Percentiles rank a stretch among this genome's conserved stretches.
Conservation (phyloP, 1,140 invertebrate species). For the Danaus plexippus region DNA sequence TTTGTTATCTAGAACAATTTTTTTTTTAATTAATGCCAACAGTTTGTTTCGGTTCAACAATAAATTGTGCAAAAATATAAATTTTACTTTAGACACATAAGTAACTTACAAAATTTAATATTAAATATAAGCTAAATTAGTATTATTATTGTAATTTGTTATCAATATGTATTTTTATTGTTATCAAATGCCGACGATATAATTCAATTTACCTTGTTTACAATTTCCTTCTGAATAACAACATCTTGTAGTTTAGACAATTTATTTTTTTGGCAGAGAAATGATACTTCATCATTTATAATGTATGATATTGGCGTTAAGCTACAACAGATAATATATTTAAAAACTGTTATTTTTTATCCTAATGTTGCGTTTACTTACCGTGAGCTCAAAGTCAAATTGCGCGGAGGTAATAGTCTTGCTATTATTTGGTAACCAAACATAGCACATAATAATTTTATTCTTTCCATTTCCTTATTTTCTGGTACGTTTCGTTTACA, state of each 20-base stretch:
- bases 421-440: slow-evolving; percentile 39
- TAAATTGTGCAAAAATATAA: no score
- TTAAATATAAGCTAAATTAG: no score
- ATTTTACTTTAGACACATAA: no score
- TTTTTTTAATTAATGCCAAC: not conserved
- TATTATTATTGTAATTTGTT: no score
- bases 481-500: not conserved
- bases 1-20: slow-evolving; percentile 30
- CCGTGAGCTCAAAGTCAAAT: slow-evolving; percentile 33
- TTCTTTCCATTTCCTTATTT: not conserved
- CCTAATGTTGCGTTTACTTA: slow-evolving; percentile 19
- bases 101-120: no score
- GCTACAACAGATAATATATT: no score
- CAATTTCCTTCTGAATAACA: slow-evolving; percentile 30
- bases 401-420: slow-evolving; percentile 27
- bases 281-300: slow-evolving; percentile 28
- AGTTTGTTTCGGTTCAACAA: no score
- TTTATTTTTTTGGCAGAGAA: slow-evolving; percentile 17
- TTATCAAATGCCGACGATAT: not conserved
- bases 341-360: no score
- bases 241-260: slow-evolving; percentile 12
- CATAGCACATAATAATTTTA: slow-evolving; percentile 26
- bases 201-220: slow-evolving; percentile 31
- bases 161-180: no score
- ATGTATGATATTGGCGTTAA: slow-evolving; percentile 31